Conservation (phyloP, 2,113 vertebrate species). For the Oenanthe melanoleuca region DNA sequence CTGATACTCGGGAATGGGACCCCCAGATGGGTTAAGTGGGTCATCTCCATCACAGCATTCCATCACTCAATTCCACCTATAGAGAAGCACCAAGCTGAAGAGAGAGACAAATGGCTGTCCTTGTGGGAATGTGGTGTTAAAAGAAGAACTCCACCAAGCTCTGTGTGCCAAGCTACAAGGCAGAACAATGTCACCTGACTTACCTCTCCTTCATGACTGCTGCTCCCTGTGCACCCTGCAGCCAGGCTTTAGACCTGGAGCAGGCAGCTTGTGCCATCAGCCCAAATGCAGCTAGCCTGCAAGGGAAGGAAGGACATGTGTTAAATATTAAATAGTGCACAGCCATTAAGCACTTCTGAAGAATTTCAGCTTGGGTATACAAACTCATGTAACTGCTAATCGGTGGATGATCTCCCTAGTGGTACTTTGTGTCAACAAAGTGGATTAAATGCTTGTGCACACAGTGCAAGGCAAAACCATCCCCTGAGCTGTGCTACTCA, state of each 20-base stretch:
- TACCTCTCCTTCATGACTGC: not conserved
- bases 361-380: not conserved
- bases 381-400: not conserved
- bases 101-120: not conserved
- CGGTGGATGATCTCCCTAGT: not conserved
- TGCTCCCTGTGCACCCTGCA: not conserved
- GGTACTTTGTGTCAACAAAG: not conserved
- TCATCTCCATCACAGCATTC: not conserved
- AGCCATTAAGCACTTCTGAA: not conserved
- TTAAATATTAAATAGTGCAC: not conserved
- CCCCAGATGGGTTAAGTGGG: not conserved
- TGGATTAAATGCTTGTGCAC: not conserved
- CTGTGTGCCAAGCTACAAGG: not conserved
- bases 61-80: not conserved
- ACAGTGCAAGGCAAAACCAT: not conserved
- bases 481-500: not conserved
- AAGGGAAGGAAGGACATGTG: not conserved
- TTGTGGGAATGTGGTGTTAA: not conserved
- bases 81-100: not conserved
- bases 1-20: not conserved
- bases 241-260: accelerated
- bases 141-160: not conserved
- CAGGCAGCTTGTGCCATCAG: not conserved
- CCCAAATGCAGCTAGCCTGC: not conserved
- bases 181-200: not conserved